Conservation (phyloP, 2,113 vertebrate species). For the Sciurus niger region DNA sequence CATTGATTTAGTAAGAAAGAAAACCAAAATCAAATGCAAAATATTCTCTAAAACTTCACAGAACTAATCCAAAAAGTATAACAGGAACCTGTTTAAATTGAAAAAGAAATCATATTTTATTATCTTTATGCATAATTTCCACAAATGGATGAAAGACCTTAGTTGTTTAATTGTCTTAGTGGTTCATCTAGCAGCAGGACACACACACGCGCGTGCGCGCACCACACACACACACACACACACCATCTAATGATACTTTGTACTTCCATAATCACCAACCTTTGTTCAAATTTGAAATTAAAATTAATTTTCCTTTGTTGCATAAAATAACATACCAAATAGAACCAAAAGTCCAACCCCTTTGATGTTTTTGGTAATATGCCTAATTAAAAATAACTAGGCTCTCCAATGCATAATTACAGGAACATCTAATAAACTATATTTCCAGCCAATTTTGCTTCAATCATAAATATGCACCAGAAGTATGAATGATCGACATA, state of each 20-base stretch:
- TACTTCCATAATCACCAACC: slow-evolving; percentile 19
- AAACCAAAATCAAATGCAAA: not conserved
- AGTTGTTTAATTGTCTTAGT: not conserved
- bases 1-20: fast-evolving
- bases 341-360: slow-evolving; percentile 71
- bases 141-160: not conserved
- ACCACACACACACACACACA: not conserved
- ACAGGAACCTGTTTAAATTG: not conserved
- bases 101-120: not conserved
- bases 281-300: slow-evolving; percentile 70
- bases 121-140: not conserved
- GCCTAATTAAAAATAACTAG: slow-evolving; percentile 88
- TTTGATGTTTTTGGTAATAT: slow-evolving; percentile 81
- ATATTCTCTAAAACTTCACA: not conserved
- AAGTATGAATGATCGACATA: slow-evolving; percentile 83
- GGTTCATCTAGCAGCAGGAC: not conserved
- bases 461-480: slow-evolving; percentile 81
- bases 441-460: slow-evolving; percentile 83
- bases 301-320: slow-evolving; percentile 73
- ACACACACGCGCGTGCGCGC: not conserved
- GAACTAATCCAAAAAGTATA: not conserved
- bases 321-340: slow-evolving; percentile 67
- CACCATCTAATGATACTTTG: not conserved
- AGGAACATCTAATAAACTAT: slow-evolving; percentile 79
- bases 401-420: slow-evolving; percentile 83